Percentiles rank a stretch among this genome's conserved stretches.
phyloP scores from a whole-genome alignment of 2,797 vertebrate genomes.

The Syngnathus rostellatus region DNA sequence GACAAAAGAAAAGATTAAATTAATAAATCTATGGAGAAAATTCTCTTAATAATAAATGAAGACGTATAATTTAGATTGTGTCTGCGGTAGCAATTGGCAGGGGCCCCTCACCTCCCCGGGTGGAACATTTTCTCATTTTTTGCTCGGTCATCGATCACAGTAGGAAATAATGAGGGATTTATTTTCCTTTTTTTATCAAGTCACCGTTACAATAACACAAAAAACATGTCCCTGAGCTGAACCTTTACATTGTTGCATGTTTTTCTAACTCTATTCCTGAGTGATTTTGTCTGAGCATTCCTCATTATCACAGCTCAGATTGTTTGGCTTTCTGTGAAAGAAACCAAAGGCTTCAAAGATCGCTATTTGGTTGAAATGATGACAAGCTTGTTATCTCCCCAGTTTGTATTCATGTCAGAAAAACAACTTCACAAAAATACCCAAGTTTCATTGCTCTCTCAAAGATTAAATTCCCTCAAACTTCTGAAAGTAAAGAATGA shows the following conservation, averaged over 20 bases:
- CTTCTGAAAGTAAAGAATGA: neutral
- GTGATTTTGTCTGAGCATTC: neutral
- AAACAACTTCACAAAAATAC: neutral
- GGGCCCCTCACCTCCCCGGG: slow-evolving; percentile 10
- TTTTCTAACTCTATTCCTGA: neutral
- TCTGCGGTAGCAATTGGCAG: slow-evolving; percentile 19
- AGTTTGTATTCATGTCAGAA: neutral
- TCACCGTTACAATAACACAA: neutral
- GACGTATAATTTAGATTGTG: slow-evolving; percentile 26
- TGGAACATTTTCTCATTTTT: slow-evolving; percentile 30
- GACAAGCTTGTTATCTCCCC: neutral
- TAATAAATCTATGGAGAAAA: slow-evolving; percentile 9
- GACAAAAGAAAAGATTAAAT: neutral
- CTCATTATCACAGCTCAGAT: slow-evolving; percentile 1
- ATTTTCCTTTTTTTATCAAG: neutral
- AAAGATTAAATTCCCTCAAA: neutral
- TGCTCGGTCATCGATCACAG: slow-evolving; percentile 31
- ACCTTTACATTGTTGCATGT: neutral
- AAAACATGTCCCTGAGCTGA: neutral
- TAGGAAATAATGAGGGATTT: slow-evolving; percentile 5
- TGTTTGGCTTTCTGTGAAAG: neutral
- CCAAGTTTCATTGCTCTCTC: neutral
- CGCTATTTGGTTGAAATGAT: neutral
- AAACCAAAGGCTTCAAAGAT: neutral
- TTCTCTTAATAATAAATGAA: slow-evolving; percentile 37